These are phyloP conservation scores for Carlito syrichta DNA, from an alignment of 2,113 vertebrate genomes.

Conservation along the genomic window DNA sequence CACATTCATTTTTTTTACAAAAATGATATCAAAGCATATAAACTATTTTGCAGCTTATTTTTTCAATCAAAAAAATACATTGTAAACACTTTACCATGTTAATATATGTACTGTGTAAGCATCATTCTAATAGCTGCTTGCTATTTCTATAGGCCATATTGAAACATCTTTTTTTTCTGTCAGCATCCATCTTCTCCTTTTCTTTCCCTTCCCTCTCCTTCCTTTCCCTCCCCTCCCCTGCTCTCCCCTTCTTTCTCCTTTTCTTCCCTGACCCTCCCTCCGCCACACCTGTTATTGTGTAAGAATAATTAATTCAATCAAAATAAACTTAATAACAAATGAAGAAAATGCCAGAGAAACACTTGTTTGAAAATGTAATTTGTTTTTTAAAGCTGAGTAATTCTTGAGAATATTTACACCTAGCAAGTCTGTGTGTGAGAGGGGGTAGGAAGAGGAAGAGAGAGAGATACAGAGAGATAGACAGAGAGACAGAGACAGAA, in stretches of 20 bases:
- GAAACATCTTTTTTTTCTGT: background rate
- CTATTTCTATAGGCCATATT: background rate
- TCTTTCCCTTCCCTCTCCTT: background rate
- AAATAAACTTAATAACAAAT: background rate
- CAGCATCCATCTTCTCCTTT: background rate
- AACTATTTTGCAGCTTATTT: conserved; percentile 16
- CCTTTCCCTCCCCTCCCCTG: background rate
- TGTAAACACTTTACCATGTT: background rate
- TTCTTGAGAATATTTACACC: background rate
- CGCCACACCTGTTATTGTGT: background rate
- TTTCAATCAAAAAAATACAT: background rate
- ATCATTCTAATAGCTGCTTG: background rate
- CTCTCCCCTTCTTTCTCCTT: no score
- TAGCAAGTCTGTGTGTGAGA: background rate
- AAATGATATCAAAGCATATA: background rate
- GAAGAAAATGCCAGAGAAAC: conserved; percentile 25
- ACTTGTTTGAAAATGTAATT: background rate
- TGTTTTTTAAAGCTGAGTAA: background rate
- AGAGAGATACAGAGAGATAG: background rate
- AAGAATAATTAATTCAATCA: background rate
- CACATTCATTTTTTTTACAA: background rate
- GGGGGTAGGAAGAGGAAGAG: no score
- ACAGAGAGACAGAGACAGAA: background rate
- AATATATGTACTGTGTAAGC: background rate
- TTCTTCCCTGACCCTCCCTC: no score